Base-by-base conservation (phyloP, 2,888 invertebrate genomes). In the Ditula angustiorana region DNA sequence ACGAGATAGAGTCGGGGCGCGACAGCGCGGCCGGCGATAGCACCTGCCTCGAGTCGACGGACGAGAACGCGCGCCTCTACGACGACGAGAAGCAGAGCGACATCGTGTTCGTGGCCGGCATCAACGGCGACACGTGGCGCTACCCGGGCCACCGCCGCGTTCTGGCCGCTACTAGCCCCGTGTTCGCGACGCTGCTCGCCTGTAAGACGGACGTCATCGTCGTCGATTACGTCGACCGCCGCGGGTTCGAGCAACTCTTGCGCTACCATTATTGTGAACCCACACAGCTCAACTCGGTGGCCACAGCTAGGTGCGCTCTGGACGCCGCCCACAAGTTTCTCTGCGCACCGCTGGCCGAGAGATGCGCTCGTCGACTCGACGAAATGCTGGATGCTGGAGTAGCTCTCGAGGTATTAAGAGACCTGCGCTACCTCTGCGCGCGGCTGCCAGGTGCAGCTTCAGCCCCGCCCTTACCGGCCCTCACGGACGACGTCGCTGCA, bases 261-360 rank as follows among this genome's bases (percentile, higher is more conserved):
- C 90, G 96, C 69, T 95, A 94, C 80, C 90, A 96, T 70, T 95
- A 96, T 79, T 94, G 94, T 55, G 94, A 95, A 69, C 93, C 94
- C 2, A 93, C 94, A 10, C 88, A 93, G 55, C 91, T 96, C 50
- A 94, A 94, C 71, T 94, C 95, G 0, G 94, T 95, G 8, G 89
- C 89, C 11, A 95, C 95, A 0, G 96, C 96, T 5, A 90, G 97
- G 23, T 94, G 94, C 37, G 94, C 96, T 0, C 93, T 97, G 24
- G 95, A 95, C 69, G 95, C 96, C 1, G 96, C 96, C 21, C 95
- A 96, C 78, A 95, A 96, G 77, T 96, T 96, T 78, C 90, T 96
- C 49, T 95, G 96, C 73, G 94, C 95, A 5, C 95, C 94, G 19
- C 90, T 97, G 56, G 95, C 95, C 1, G 94, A 94, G 68, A 92